phyloP scores from a whole-genome alignment of 2,113 vertebrate genomes.

The Notothenia rossii region DNA sequence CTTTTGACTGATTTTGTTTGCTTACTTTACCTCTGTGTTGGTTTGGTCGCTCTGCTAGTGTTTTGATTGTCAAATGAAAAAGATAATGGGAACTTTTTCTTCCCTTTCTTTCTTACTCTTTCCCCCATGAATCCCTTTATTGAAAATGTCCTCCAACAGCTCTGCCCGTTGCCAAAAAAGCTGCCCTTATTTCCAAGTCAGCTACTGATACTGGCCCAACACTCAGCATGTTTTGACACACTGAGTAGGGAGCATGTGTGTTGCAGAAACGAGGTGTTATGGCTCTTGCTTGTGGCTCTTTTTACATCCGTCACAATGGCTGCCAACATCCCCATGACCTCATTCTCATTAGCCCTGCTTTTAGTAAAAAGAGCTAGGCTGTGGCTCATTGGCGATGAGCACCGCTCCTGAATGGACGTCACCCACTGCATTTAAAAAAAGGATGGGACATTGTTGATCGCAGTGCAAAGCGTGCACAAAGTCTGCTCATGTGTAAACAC shows the following conservation, averaged over 20 bases:
- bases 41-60: neutral
- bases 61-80: slow-evolving; percentile 39
- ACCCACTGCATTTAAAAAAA: slow-evolving; percentile 46
- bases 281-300: slow-evolving; percentile 60
- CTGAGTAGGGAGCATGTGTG: slow-evolving; percentile 49
- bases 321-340: slow-evolving; percentile 72
- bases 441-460: slow-evolving; percentile 13
- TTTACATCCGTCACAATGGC: slow-evolving; percentile 64
- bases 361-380: slow-evolving; percentile 44
- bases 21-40: neutral
- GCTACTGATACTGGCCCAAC: slow-evolving; percentile 40
- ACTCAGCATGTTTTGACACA: slow-evolving; percentile 61
- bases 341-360: slow-evolving; percentile 71
- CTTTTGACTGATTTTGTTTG: slow-evolving; percentile 23
- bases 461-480: slow-evolving; percentile 21
- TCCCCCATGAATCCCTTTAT: slow-evolving; percentile 54
- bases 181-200: slow-evolving; percentile 50
- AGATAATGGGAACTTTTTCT: slow-evolving; percentile 28
- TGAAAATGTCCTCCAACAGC: slow-evolving; percentile 49
- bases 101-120: slow-evolving; percentile 8
- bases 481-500: slow-evolving; percentile 47
- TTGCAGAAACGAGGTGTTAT: slow-evolving; percentile 44
- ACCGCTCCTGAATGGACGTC: slow-evolving; percentile 24
- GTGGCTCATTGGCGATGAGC: slow-evolving; percentile 33
- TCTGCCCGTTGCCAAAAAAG: slow-evolving; percentile 54